phyloP scores from a whole-genome alignment of 2,888 invertebrate species.

The Cephus spinipes region DNA sequence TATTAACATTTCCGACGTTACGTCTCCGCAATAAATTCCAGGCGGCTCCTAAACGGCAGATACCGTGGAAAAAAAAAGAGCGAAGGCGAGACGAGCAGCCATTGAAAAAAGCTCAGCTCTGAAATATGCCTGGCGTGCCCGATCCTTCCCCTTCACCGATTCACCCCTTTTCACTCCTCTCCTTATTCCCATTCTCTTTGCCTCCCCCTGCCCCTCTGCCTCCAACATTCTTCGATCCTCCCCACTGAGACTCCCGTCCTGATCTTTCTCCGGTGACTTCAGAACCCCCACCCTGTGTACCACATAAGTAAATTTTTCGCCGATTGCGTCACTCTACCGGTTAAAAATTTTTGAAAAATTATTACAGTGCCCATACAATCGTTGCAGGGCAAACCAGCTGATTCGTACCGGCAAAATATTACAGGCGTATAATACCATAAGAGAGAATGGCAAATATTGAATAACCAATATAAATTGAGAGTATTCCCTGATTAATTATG shows the following conservation, averaged over 20 bases:
- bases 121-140: constrained; percentile 31
- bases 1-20: background rate
- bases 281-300: background rate
- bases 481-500: constrained; percentile 49
- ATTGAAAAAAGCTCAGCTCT: constrained; percentile 35
- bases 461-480: background rate
- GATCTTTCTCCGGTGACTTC: background rate
- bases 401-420: background rate
- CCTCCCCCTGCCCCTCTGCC: background rate
- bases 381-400: no score
- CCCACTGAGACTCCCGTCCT: background rate
- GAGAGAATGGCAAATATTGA: background rate
- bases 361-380: background rate
- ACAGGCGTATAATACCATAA: background rate
- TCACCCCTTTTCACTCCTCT: constrained; percentile 10
- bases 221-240: background rate
- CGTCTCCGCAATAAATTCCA: background rate
- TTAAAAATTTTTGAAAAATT: background rate
- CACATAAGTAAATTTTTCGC: background rate
- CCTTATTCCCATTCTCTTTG: background rate
- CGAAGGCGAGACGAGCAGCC: constrained; percentile 20
- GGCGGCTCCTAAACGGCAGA: background rate
- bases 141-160: constrained; percentile 9
- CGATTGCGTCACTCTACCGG: background rate
- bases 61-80: constrained; percentile 19